Evolutionary conservation across 2,797 vertebrate species (phyloP), one percentile per base, ranked within the genome.

Genomic region (Sebastes cheni): DNA sequence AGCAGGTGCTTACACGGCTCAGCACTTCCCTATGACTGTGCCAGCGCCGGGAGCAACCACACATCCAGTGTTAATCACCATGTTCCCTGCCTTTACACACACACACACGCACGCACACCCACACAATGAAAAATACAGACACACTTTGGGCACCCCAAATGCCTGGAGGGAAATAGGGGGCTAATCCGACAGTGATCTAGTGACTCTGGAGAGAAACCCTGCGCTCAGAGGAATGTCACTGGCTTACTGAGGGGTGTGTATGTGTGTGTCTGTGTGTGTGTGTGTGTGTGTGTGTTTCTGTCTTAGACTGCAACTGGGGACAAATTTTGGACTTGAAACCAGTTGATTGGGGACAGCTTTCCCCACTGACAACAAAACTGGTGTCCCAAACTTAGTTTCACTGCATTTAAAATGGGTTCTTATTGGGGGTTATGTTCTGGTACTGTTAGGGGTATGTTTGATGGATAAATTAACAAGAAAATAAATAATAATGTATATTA

Each of bases 141-240:
- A 83, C 89, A 89, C 89, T 85, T 39, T 83, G 91, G 91, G 92
- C 82, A 88, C 87, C 90, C 81, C 85, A 81, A 85, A 75, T 78
- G 93, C 92, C 92, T 90, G 86, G 75, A 86, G 92, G 93, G 93
- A 92, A 90, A 91, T 59, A 36, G 81, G 84, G 81, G 77, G 85
- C 86, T 95, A 94, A 94, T 94, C 91, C 90, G 93, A 96, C 95
- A 95, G 89, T 95, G 94, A 95, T 95, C 93, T 92, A 95, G 92
- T 92, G 92, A 93, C 89, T 94, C 89, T 85, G 74, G 88, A 90
- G 90, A 91, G 85, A 91, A 86, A 84, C 65, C 70, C 67, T 52
- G 76, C 77, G 72, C 80, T 84, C 86, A 78, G 74, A 86, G 68
- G 67, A 93, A 89, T 86, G 88, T 76, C 81, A 84, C 77, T 79